phyloP scores from a whole-genome alignment of 1,140 invertebrate species.

The Hyles vespertilio region DNA sequence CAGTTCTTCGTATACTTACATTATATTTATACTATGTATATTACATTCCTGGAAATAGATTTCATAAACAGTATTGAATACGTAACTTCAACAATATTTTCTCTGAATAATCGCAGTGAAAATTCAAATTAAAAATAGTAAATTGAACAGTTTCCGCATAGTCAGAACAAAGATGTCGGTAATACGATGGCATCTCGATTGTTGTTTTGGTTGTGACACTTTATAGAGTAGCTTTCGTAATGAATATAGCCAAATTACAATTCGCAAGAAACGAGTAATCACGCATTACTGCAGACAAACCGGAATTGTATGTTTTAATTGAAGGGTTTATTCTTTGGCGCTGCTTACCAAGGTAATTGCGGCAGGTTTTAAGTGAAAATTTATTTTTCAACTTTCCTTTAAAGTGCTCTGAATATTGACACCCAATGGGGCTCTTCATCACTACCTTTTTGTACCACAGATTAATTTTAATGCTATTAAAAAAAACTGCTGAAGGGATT shows the following conservation, averaged over 20 bases:
- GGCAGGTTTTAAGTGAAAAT: conserved; percentile 57
- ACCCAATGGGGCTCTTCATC: conserved; percentile 32
- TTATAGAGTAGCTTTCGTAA: conserved; percentile 37
- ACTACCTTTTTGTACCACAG: background rate
- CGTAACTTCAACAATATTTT: too few species aligned
- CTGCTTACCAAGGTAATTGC: conserved; percentile 54
- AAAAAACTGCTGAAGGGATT: too few species aligned
- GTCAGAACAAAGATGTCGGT: too few species aligned
- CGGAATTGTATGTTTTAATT: conserved; percentile 57
- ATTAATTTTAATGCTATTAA: too few species aligned
- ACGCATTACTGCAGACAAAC: conserved; percentile 34
- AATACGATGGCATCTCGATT: conserved; percentile 23
- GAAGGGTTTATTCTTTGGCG: conserved; percentile 47
- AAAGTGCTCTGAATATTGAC: conserved; percentile 59
- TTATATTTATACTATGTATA: too few species aligned
- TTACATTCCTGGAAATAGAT: too few species aligned
- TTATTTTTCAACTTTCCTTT: conserved; percentile 54
- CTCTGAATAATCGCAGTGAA: too few species aligned
- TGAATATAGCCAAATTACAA: conserved; percentile 43
- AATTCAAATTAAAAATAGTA: too few species aligned
- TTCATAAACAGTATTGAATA: too few species aligned
- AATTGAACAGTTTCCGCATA: background rate
- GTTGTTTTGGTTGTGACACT: conserved; percentile 27
- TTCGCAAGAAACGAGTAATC: conserved; percentile 27
- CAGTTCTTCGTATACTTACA: too few species aligned